A percentile compares a stretch with the other conserved stretches of the same genome.
Evolutionary conservation across 2,113 vertebrate genomes (phyloP).

Genomic region (Callospermophilus lateralis): DNA sequence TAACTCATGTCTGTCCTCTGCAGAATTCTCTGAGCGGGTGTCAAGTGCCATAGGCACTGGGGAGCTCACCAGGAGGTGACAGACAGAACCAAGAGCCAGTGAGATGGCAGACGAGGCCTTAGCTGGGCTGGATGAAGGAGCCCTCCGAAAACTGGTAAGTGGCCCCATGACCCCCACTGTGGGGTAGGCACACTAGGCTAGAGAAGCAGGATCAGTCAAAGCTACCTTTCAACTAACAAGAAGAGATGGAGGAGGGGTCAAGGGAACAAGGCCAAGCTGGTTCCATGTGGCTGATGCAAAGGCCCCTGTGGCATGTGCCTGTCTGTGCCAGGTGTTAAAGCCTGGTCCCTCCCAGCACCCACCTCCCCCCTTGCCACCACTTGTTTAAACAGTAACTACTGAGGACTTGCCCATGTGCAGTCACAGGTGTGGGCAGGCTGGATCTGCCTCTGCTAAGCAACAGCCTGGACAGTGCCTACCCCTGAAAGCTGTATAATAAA

Average conservation of each 20-base stretch:
- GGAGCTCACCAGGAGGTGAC: slow-evolving; percentile 5
- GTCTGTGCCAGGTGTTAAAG: slow-evolving; percentile 49
- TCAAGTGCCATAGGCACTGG: not conserved
- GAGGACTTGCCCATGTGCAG: slow-evolving; percentile 57
- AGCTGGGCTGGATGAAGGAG: slow-evolving; percentile 88
- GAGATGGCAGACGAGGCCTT: slow-evolving; percentile 87
- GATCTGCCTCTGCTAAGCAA: slow-evolving; percentile 39
- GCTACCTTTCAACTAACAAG: not conserved
- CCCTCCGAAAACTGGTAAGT: slow-evolving; percentile 89
- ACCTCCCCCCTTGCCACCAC: slow-evolving; percentile 58
- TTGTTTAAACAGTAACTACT: slow-evolving; percentile 82
- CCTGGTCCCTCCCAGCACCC: slow-evolving; percentile 44
- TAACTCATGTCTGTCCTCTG: slow-evolving; percentile 41
- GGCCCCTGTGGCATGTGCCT: slow-evolving; percentile 57
- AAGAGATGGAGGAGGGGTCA: not conserved
- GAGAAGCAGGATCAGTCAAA: not conserved
- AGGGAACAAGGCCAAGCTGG: not conserved
- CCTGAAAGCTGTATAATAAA: slow-evolving; percentile 9
- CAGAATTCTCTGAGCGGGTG: slow-evolving; percentile 68
- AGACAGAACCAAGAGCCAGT: not conserved
- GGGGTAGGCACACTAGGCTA: not conserved
- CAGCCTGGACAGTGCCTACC: not conserved
- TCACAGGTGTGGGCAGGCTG: slow-evolving; percentile 67
- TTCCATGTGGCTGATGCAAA: slow-evolving; percentile 43
- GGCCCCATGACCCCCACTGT: not conserved